Evolutionary conservation across 2,113 vertebrate species (phyloP).

Genomic region (Menura novaehollandiae): DNA sequence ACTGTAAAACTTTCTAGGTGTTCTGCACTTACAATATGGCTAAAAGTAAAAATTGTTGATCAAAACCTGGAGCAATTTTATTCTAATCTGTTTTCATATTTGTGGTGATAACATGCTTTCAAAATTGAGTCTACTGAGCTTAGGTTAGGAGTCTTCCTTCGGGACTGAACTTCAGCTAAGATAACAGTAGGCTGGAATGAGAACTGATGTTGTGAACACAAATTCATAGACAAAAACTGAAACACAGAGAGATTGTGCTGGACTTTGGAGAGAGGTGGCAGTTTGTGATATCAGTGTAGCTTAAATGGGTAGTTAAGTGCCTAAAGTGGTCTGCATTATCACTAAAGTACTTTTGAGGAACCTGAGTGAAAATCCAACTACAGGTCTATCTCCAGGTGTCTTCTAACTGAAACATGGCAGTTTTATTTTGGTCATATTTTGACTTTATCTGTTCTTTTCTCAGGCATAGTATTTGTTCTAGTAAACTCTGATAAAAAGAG

Average conservation of each 20-base stretch:
- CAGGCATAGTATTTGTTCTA: slow-evolving; percentile 30
- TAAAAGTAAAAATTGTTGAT: background rate
- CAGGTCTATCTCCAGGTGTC: background rate
- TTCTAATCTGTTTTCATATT: background rate
- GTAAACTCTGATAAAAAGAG: slow-evolving; percentile 51
- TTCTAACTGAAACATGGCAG: background rate
- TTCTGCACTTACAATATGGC: background rate
- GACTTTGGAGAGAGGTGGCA: background rate
- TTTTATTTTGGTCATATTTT: slow-evolving; percentile 53
- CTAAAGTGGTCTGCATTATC: slow-evolving; percentile 34
- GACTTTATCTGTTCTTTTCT: slow-evolving; percentile 47
- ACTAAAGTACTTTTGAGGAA: background rate
- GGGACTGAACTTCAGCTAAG: background rate
- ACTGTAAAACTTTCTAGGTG: background rate
- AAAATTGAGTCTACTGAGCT: background rate
- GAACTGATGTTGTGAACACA: background rate
- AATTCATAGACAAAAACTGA: background rate
- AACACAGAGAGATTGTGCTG: background rate
- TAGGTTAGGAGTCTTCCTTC: background rate
- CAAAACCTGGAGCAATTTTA: background rate
- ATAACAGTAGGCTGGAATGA: background rate
- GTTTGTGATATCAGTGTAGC: background rate
- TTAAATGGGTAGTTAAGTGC: slow-evolving; percentile 15
- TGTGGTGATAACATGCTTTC: background rate
- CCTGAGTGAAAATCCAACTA: background rate